Percentiles rank a stretch among this genome's conserved stretches.
These are phyloP conservation scores for Caloenas nicobarica DNA, from an alignment of 2,113 vertebrate genomes.

Conservation along the genomic window DNA sequence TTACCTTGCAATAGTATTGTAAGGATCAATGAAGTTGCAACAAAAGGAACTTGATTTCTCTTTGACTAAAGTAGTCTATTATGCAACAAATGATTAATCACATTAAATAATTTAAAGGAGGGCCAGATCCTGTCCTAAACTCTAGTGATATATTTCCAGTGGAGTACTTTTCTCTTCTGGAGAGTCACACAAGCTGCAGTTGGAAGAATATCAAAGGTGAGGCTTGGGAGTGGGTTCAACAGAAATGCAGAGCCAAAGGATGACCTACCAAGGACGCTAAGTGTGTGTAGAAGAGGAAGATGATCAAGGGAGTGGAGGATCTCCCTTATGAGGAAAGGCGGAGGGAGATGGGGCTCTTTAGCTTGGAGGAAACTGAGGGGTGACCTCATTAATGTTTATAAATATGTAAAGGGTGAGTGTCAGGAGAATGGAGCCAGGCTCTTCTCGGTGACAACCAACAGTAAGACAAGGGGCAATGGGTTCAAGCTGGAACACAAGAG, in stretches of 20 bases:
- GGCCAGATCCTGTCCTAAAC: not conserved
- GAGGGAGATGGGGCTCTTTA: no score
- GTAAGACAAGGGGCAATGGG: no score
- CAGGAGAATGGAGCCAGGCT: no score
- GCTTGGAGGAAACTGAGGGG: no score
- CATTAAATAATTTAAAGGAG: not conserved
- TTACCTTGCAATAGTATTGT: not conserved
- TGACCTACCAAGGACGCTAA: not conserved
- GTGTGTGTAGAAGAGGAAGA: not conserved
- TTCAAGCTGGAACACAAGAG: no score
- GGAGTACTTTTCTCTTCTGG: not conserved
- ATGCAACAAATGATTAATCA: conserved; percentile 19
- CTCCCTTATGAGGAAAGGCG: no score
- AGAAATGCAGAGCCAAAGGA: not conserved
- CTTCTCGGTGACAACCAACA: no score
- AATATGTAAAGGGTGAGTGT: no score
- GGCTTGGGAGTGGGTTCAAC: not conserved
- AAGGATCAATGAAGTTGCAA: not conserved
- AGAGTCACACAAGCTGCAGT: not conserved
- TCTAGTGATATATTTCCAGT: not conserved
- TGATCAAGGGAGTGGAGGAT: no score
- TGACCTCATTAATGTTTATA: no score
- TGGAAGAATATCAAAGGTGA: not conserved
- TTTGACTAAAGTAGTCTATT: conserved; percentile 40
- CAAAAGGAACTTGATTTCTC: conserved; percentile 29